These are phyloP conservation scores for Perizoma affinitatum DNA, from an alignment of 2,888 invertebrate species.

Conservation along the genomic window DNA sequence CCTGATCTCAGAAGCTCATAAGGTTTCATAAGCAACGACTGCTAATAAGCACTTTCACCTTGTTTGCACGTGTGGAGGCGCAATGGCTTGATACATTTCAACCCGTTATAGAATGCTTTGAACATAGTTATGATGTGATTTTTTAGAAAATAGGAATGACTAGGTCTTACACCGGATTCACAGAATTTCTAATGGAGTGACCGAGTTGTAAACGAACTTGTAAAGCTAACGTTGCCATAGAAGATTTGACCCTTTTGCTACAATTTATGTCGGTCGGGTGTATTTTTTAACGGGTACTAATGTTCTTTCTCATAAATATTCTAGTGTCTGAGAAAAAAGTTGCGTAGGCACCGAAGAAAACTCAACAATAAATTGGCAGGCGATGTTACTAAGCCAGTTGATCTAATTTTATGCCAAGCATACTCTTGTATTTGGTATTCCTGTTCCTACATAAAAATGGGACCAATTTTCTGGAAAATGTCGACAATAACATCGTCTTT, in stretches of 20 bases:
- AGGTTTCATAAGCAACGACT: too few species aligned
- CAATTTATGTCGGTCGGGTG: slow-evolving; percentile 13
- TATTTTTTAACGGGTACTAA: slow-evolving; percentile 11
- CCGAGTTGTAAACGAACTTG: slow-evolving; percentile 15
- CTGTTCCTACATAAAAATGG: slow-evolving; percentile 28
- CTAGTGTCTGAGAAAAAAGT: slow-evolving; percentile 18
- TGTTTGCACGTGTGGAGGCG: slow-evolving; percentile 2
- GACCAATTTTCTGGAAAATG: slow-evolving; percentile 30
- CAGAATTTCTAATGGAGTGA: slow-evolving; percentile 18
- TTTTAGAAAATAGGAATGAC: slow-evolving; percentile 26
- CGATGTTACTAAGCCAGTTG: slow-evolving; percentile 18
- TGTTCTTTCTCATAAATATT: slow-evolving; percentile 24
- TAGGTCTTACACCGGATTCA: slow-evolving; percentile 16
- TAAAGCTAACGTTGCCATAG: slow-evolving; percentile 15
- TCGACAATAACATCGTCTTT: slow-evolving; percentile 34
- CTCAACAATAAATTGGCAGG: slow-evolving; percentile 24
- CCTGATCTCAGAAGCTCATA: background rate
- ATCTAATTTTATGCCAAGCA: slow-evolving; percentile 30
- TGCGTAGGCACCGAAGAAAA: slow-evolving; percentile 10
- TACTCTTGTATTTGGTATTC: slow-evolving; percentile 26
- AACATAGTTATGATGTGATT: slow-evolving; percentile 26
- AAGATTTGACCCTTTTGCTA: slow-evolving; percentile 8
- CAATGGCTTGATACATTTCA: slow-evolving; percentile 50
- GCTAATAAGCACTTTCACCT: too few species aligned
- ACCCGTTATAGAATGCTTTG: slow-evolving; percentile 28